Evolutionary conservation across 2,888 invertebrate genomes (phyloP).

Genomic region (Ormyrus pomaceus): DNA sequence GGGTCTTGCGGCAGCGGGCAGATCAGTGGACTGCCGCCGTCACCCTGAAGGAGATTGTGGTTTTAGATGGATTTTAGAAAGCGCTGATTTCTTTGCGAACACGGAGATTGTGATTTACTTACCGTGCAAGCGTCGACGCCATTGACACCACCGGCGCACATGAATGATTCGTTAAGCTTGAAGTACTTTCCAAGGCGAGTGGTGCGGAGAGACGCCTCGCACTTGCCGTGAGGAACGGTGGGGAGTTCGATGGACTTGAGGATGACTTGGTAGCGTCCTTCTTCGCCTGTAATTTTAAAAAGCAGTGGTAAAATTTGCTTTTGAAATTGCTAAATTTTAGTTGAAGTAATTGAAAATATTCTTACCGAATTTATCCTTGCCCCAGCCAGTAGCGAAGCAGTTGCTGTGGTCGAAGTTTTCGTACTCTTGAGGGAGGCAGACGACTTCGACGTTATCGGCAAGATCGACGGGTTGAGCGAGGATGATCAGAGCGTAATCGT

Average conservation of each 20-base stretch:
- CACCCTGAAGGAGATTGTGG: slow-evolving; percentile 35
- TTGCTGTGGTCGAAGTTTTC: slow-evolving; percentile 12
- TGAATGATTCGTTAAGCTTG: slow-evolving; percentile 49
- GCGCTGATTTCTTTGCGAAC: neutral
- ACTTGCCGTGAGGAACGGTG: slow-evolving; percentile 21
- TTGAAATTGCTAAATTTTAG: neutral
- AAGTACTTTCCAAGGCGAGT: slow-evolving; percentile 55
- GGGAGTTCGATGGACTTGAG: slow-evolving; percentile 46
- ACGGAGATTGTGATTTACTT: neutral
- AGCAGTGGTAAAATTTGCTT: too few relatives aligned
- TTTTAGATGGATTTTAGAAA: neutral
- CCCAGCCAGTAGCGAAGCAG: slow-evolving; percentile 54
- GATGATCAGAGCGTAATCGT: slow-evolving; percentile 52
- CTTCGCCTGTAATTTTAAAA: slow-evolving; percentile 31
- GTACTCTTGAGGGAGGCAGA: slow-evolving; percentile 65
- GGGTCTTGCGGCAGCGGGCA: slow-evolving; percentile 45
- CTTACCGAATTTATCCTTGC: slow-evolving; percentile 51
- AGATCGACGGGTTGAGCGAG: slow-evolving; percentile 33
- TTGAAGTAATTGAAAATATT: neutral
- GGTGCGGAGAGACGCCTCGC: slow-evolving; percentile 35
- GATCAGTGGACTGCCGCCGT: slow-evolving; percentile 54
- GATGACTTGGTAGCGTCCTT: slow-evolving; percentile 47
- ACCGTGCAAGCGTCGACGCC: slow-evolving; percentile 53
- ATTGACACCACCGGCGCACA: slow-evolving; percentile 52
- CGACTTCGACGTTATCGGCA: slow-evolving; percentile 57